Evolutionary conservation across 2,113 vertebrate species (phyloP).

Genomic region (Ceyx melanurus): DNA sequence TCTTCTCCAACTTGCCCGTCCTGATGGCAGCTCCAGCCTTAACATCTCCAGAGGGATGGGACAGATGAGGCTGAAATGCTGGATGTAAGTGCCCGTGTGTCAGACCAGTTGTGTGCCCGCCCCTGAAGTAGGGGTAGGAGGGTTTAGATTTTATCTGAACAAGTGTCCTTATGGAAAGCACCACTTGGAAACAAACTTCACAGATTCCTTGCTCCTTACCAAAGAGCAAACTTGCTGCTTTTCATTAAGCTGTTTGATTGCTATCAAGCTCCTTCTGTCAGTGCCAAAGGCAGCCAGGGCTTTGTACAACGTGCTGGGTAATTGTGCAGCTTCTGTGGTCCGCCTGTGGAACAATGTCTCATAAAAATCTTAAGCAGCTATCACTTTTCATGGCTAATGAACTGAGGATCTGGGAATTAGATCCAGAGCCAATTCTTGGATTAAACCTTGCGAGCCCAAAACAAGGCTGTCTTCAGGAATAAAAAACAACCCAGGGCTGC

Average conservation of each 20-base stretch:
- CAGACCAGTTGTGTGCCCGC: background rate
- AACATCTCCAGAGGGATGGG: background rate
- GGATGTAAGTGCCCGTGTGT: background rate
- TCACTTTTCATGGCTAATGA: conserved; percentile 75
- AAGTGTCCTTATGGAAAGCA: conserved; percentile 48
- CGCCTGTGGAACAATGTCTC: conserved; percentile 58
- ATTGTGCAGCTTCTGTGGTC: conserved; percentile 54
- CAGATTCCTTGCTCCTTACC: conserved; percentile 38
- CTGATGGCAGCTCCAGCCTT: background rate
- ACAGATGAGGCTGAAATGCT: background rate
- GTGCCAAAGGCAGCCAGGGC: conserved; percentile 42
- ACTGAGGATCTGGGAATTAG: conserved; percentile 69
- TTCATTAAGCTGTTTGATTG: conserved; percentile 55
- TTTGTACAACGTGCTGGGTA: conserved; percentile 31
- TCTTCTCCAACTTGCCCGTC: background rate
- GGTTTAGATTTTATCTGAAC: conserved; percentile 27
- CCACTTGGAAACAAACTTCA: conserved; percentile 51
- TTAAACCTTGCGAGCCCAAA: conserved; percentile 62
- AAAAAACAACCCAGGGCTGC: background rate
- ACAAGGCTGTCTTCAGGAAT: conserved; percentile 54
- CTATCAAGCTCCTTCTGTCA: conserved; percentile 39
- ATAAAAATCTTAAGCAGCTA: conserved; percentile 68
- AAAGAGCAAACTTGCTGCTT: conserved; percentile 50
- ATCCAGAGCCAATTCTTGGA: conserved; percentile 69
- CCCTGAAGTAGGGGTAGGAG: background rate